Base-by-base conservation (phyloP, 2,888 invertebrate species). In the Drosophila prostipennis region DNA sequence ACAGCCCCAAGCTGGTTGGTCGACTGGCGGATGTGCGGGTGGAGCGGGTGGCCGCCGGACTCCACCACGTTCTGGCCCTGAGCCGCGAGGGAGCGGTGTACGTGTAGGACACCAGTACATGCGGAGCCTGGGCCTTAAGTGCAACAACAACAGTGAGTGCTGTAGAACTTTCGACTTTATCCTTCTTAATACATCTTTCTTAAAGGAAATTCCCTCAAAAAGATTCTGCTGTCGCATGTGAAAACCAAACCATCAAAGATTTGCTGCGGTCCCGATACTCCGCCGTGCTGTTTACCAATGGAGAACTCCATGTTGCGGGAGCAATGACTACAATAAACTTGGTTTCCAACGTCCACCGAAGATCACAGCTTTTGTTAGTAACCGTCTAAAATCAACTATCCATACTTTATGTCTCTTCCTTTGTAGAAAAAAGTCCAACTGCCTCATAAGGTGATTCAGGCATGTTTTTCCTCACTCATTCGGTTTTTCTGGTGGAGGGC, bases 261-360 rank as follows among this genome's bases (percentile, higher is more conserved):
- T n/a, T 92, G 92, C 77, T 94, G 95, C 85, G 95, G 95, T 0
- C 92, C 92, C 1, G 94, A 95, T 79, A 93, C 93, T 94, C 94
- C 0, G 93, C 94, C 69, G 91, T 95, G 32, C 89, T 95, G 7
- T 94, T 94, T 13, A 92, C 93, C 55, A 93, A 93, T 63, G 95
- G 95, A 2, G 92, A 93, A 39, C 90, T 95, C 40, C 93, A 94
- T 68, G 94, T 94, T 94, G 94, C 86, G 96, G 96, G 13, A 93
- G 92, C 69, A 95, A 94, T 81, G 91, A 92, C 48, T 92, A 93
- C 87, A 95, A 95, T 83, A 95, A 95, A 85, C 91, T 96, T 40
- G 95, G 95, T 29, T 92, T 95, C 32, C 87, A 90, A 56, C 90
- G 90, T 29, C 72, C 91, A 2, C 79, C 85, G 39, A 90, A 89